Conservation (phyloP, 2,113 vertebrate species). For the Dasyurus viverrinus region DNA sequence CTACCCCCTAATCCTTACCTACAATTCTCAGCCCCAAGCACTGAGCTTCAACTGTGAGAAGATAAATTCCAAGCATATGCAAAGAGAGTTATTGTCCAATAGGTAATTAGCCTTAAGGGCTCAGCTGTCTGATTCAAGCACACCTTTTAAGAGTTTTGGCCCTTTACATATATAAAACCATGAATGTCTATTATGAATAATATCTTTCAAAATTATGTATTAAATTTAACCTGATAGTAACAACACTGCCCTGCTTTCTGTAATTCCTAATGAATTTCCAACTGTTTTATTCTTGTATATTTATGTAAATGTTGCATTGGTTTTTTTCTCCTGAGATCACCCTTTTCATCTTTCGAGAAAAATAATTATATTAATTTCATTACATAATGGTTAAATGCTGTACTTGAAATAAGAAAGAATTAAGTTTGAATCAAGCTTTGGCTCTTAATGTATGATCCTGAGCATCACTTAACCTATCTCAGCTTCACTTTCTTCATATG, state of each 20-base stretch:
- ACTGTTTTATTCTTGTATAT: neutral
- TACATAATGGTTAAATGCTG: neutral
- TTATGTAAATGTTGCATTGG: neutral
- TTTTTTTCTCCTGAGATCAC: neutral
- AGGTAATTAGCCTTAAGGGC: too few species aligned
- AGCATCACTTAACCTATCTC: neutral
- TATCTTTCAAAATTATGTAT: too few species aligned
- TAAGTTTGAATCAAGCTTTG: neutral
- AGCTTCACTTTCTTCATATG: neutral
- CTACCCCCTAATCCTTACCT: too few species aligned
- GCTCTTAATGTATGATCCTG: too few species aligned
- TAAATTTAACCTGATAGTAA: too few species aligned
- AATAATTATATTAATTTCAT: neutral
- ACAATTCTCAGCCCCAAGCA: too few species aligned
- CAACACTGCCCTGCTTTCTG: neutral
- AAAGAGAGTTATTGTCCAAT: too few species aligned
- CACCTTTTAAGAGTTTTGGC: too few species aligned
- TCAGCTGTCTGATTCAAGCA: too few species aligned
- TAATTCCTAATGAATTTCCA: neutral
- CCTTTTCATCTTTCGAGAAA: neutral
- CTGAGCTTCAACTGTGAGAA: too few species aligned
- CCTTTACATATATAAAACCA: neutral
- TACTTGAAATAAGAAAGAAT: neutral
- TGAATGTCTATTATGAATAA: neutral
- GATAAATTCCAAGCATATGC: too few species aligned